These are phyloP conservation scores for Euphydryas editha DNA, from an alignment of 2,888 invertebrate species.

Conservation along the genomic window DNA sequence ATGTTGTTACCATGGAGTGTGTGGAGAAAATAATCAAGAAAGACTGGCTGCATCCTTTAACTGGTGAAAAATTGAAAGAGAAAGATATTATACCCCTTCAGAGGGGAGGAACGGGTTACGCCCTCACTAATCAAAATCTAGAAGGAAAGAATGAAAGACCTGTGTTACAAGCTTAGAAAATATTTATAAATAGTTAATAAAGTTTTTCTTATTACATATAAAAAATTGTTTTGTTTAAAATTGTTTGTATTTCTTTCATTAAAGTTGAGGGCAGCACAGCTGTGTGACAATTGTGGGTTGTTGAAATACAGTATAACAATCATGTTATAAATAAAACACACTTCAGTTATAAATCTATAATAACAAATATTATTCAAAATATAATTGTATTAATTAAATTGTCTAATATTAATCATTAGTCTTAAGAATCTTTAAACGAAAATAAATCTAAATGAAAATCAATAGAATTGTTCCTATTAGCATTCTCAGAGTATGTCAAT, in stretches of 20 bases:
- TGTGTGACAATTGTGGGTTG: not conserved
- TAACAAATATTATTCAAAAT: slow-evolving; percentile 33
- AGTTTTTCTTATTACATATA: too few species aligned
- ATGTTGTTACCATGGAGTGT: slow-evolving; percentile 98
- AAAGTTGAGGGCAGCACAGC: too few species aligned
- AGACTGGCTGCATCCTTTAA: slow-evolving; percentile 98
- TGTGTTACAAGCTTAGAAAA: slow-evolving; percentile 89
- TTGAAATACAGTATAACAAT: not conserved
- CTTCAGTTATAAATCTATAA: slow-evolving; percentile 29
- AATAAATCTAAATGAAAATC: slow-evolving; percentile 77
- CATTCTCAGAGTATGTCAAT: slow-evolving; percentile 70
- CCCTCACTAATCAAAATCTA: slow-evolving; percentile 92
- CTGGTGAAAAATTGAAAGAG: slow-evolving; percentile 91
- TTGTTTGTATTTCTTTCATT: too few species aligned
- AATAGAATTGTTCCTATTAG: slow-evolving; percentile 69
- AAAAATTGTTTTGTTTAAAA: too few species aligned
- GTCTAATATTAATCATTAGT: slow-evolving; percentile 25
- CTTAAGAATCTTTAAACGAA: slow-evolving; percentile 66
- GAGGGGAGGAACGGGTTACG: slow-evolving; percentile 97
- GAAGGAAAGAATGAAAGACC: slow-evolving; percentile 93
- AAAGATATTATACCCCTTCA: slow-evolving; percentile 96
- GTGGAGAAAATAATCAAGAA: slow-evolving; percentile 97
- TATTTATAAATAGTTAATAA: not conserved
- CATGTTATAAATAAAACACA: slow-evolving; percentile 27
- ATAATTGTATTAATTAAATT: slow-evolving; percentile 28